Evolutionary conservation across 2,797 vertebrate genomes (phyloP), one percentile per base, ranked within the genome.

Genomic region (Manis javanica): DNA sequence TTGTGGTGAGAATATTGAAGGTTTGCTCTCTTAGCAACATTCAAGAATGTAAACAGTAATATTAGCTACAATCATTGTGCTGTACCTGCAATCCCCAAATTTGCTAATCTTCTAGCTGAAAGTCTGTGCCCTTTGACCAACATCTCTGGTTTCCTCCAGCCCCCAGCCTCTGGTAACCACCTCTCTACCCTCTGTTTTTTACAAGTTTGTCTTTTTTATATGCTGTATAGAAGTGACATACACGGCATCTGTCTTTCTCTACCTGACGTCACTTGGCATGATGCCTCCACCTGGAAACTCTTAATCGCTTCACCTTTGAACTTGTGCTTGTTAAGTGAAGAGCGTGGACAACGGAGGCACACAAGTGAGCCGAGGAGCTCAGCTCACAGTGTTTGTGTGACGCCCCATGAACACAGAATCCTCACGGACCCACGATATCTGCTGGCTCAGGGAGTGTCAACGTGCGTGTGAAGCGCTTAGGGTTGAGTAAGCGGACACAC

Each of bases 391-490:
- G 0, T 42, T 13, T 3, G 2, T 9, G 51, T 46, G 42, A 31
- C 31, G 46, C 18, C 24, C 72, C n/a, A 14, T 1, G n/a, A 37
- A 24, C 53, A 37, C 46, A 55, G 49, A 26, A 19, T 64, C 51
- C 37, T 15, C 21, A 29, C 24, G 46, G 2, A 2, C 18, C 24
- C 26, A 7, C 2, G 3, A 16, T 0, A 0, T 16, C 13, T 24
- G 61, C 74, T 14, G 4, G n/a, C 18, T n/a, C 59, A 53, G 19
- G 4, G 0, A 64, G 68, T 39, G n/a, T 74, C 69, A 64, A 16
- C n/a, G 21, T 46, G 81, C 55, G 49, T 11, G 23, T 24, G 1
- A 42, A 34, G 26, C 7, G 61, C 31, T 23, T 59, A 19, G 31
- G 6, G 21, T 0, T 2, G 77, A 37, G 64, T 26, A 49, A 61